These are phyloP conservation scores for Brachionus plicatilis DNA, from an alignment of 1,140 invertebrate species.

Conservation along the genomic window DNA sequence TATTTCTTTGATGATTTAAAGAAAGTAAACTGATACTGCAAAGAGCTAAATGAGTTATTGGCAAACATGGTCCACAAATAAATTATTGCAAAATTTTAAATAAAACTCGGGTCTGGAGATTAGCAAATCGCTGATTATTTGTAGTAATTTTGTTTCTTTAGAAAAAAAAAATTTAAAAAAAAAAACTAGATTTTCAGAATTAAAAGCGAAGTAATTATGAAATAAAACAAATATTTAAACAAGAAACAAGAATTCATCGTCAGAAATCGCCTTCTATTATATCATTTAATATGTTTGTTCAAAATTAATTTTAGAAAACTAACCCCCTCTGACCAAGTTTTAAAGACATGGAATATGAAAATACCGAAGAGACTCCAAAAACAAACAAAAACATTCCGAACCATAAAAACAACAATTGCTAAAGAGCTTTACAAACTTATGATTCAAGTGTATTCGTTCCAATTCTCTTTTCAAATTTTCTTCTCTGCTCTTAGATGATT, in stretches of 20 bases:
- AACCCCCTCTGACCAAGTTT: neutral
- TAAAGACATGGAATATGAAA: neutral
- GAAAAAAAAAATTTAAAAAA: neutral
- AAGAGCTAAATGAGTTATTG: neutral
- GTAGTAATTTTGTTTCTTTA: neutral
- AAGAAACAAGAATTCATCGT: conserved; percentile 11
- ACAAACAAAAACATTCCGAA: neutral
- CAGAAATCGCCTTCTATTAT: conserved; percentile 10
- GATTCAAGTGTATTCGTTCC: neutral
- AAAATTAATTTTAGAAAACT: neutral
- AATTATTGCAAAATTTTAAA: neutral
- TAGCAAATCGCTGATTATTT: neutral
- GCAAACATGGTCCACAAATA: neutral
- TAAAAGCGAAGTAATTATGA: neutral
- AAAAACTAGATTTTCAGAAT: conserved; percentile 4
- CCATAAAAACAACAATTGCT: neutral
- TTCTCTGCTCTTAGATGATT: neutral
- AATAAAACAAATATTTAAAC: conserved; percentile 22
- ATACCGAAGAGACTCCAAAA: neutral
- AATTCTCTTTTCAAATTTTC: neutral
- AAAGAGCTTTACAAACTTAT: neutral
- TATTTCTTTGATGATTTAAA: neutral
- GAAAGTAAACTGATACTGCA: neutral
- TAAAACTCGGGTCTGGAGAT: neutral
- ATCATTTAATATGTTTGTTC: neutral